A percentile compares a stretch with the other conserved stretches of the same genome.
phyloP scores from a whole-genome alignment of 53 echinoderm and acorn worm genomes.

The Arbacia lixula region DNA sequence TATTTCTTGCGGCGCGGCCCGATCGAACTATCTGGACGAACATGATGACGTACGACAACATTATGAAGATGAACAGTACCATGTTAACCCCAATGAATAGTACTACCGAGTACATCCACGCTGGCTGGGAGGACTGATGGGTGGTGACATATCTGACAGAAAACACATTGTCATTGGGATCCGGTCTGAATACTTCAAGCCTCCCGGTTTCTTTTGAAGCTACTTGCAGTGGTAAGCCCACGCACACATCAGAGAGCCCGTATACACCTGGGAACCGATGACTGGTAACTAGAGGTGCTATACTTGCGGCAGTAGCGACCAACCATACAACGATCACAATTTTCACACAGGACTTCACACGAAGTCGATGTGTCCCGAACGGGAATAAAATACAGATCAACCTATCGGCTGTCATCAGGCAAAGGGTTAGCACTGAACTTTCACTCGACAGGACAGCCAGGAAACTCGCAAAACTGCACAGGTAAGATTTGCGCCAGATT shows the following conservation, averaged over 20 bases:
- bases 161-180: too few species aligned
- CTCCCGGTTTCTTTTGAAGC: constrained; percentile 16
- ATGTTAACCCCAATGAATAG: constrained; percentile 54
- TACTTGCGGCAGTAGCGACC: background rate
- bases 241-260: constrained; percentile 48
- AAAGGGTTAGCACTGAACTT: constrained; percentile 13
- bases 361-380: background rate
- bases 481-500: background rate
- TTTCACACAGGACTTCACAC: background rate
- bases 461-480: constrained; percentile 29
- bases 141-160: too few species aligned
- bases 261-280: constrained; percentile 10
- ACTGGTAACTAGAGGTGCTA: background rate
- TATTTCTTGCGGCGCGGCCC: background rate
- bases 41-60: constrained; percentile 51
- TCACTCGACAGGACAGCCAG: constrained; percentile 37
- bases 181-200: background rate
- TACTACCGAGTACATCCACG: constrained; percentile 51
- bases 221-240: constrained; percentile 40
- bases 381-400: constrained; percentile 24
- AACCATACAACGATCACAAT: background rate
- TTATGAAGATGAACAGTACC: constrained; percentile 40
- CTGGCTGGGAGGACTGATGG: background rate
- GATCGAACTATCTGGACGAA: constrained; percentile 45
- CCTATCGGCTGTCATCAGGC: constrained; percentile 27